Conservation (phyloP, 2,888 invertebrate genomes). For the Griposia aprilina region DNA sequence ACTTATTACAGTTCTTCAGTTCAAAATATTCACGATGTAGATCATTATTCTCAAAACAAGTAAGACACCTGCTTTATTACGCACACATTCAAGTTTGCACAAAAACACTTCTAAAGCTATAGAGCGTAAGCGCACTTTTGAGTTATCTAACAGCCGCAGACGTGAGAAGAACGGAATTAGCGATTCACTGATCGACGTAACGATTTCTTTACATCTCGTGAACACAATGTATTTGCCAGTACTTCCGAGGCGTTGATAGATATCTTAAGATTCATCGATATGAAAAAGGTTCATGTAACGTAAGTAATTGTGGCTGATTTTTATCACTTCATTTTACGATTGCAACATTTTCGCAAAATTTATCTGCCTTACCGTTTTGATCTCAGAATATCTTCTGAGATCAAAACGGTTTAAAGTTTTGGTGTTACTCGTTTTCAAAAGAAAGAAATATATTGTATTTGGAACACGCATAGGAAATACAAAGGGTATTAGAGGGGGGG, state of each 20-base stretch:
- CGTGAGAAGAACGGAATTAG: conserved; percentile 76
- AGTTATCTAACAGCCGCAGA: conserved; percentile 71
- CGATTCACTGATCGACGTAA: conserved; percentile 73
- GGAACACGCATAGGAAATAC: too few relatives aligned
- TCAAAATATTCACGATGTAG: neutral
- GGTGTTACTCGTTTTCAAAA: neutral
- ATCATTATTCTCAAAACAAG: neutral
- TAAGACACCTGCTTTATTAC: neutral
- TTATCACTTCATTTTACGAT: conserved; percentile 1
- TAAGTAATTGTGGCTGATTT: neutral
- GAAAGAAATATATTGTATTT: too few relatives aligned
- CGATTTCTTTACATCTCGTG: conserved; percentile 62
- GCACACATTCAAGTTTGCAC: conserved; percentile 2
- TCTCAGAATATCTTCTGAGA: too few relatives aligned
- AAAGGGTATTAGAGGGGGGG: too few relatives aligned
- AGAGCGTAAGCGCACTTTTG: conserved; percentile 46
- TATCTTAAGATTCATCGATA: conserved; percentile 53
- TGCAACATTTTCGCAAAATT: conserved; percentile 9
- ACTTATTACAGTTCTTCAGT: neutral
- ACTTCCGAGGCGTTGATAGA: conserved; percentile 64
- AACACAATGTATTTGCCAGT: conserved; percentile 62
- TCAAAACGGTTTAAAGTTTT: too few relatives aligned
- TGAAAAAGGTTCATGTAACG: conserved; percentile 29
- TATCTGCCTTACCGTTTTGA: neutral
- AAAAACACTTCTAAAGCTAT: conserved; percentile 43